A percentile compares a stretch with the other conserved stretches of the same genome.
These are phyloP conservation scores for Botia almorhae DNA, from an alignment of 2,797 vertebrate genomes.

Conservation along the genomic window DNA sequence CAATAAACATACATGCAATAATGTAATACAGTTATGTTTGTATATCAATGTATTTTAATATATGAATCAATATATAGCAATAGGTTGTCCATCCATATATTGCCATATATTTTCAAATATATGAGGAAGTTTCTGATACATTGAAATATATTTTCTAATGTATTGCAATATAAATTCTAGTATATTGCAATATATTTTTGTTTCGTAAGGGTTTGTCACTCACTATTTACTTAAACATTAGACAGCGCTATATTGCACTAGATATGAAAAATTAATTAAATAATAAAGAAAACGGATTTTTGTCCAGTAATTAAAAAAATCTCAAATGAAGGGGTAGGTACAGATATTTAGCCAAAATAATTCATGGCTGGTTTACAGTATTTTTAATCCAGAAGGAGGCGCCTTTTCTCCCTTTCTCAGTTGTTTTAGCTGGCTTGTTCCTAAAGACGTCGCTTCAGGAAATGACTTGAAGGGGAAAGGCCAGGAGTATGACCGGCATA, in stretches of 20 bases:
- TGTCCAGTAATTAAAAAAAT: background rate
- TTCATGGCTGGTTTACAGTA: background rate
- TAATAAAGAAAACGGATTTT: background rate
- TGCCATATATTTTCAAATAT: conserved; percentile 10
- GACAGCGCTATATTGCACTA: background rate
- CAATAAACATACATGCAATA: background rate
- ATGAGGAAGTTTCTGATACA: no score
- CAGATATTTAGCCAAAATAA: no score
- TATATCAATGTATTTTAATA: conserved; percentile 15
- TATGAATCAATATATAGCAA: conserved; percentile 6
- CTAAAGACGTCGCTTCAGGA: background rate
- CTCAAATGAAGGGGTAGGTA: no score
- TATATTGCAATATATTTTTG: no score
- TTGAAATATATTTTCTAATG: no score
- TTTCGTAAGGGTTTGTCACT: background rate
- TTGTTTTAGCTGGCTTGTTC: background rate
- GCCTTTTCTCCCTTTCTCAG: background rate
- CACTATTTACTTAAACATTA: background rate
- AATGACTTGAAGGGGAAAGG: background rate
- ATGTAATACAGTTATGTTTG: background rate
- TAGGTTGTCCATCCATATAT: background rate
- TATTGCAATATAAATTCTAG: no score
- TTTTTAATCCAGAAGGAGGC: conserved; percentile 4
- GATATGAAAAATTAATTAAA: background rate
- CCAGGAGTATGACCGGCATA: background rate